Evolutionary conservation across 2,888 invertebrate species (phyloP).

Genomic region (Ypsolopha scabrella): DNA sequence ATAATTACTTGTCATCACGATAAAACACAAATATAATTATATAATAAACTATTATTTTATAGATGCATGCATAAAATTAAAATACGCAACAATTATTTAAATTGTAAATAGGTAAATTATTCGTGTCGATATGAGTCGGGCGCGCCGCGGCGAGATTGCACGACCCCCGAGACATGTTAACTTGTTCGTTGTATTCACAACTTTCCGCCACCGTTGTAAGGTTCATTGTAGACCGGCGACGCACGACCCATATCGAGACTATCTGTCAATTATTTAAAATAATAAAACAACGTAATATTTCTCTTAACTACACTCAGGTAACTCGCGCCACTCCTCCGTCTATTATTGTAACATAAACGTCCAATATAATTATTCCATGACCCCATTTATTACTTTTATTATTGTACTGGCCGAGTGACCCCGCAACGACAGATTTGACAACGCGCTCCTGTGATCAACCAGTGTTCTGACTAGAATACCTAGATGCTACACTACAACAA

Average conservation of each 20-base stretch:
- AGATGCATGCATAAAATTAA: conserved; percentile 39
- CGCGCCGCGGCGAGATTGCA: conserved; percentile 13
- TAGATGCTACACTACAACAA: conserved; percentile 3
- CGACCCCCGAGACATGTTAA: conserved; percentile 10
- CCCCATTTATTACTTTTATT: background rate
- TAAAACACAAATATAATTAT: conserved; percentile 30
- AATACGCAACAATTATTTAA: conserved; percentile 27
- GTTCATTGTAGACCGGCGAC: conserved; percentile 4
- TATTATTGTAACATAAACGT: background rate
- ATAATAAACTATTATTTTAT: conserved; percentile 13
- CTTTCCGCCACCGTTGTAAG: background rate
- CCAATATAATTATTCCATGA: background rate
- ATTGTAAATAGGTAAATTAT: conserved; percentile 50
- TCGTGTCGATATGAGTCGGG: conserved; percentile 26
- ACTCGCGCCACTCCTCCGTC: conserved; percentile 23
- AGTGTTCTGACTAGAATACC: conserved; percentile 12
- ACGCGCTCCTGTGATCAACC: conserved; percentile 17
- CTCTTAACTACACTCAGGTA: conserved; percentile 46
- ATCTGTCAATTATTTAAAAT: conserved; percentile 24
- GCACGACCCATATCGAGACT: conserved; percentile 33
- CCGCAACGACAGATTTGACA: background rate
- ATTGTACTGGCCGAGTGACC: background rate
- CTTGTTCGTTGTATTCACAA: conserved; percentile 3
- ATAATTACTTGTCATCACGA: conserved; percentile 18
- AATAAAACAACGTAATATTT: conserved; percentile 34